Base-by-base conservation (phyloP, 2,888 invertebrate genomes). In the Sinotaia quadrata region DNA sequence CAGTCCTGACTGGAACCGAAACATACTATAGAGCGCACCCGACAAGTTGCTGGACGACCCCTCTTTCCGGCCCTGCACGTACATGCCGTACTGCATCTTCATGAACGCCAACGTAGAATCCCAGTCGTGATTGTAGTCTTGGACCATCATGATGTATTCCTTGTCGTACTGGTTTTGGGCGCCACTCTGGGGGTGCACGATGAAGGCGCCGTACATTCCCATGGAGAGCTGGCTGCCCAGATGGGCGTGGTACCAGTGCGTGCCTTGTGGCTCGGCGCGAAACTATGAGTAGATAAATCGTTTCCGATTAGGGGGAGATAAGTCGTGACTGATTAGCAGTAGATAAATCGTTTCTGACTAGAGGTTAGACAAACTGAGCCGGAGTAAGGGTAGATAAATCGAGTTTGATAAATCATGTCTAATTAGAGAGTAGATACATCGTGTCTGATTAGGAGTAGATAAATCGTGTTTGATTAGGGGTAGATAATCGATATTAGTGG, bases 161-260 rank as follows among this genome's bases (percentile, higher is more conserved):
- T 31, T 31, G 54, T 18, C 31, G 18, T 54, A 29, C 31, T 18
- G 18, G 8, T 1, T 10, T 1, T 31, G 4, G 54, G 24, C 44
- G 5, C 27, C 47, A 29, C 7, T 51, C 51, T 44, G 52, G 7
- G 68, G 68, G 52, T 68, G 54, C 54, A 54, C 54, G 27, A 54
- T 24, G 10, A 54, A 54, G 54, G 54, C 24, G 27, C 54, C 79
- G 51, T 65, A 68, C 4, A 79, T 62, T 1, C 81, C 81, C 66
- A 72, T 71, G 3, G 69, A 69, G 7, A 78, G 58, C 65, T 81
- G 81, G 18, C 65, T 58, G 1, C 73, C 74, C 4, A 78, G 49
- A 59, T 81, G 81, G 2, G 78, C 73, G 71, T 81, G 79, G 41
- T 78, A 81, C 77, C 78, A 80, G 67, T 66, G 73, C 2, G 81